These are phyloP conservation scores for Channa maculata DNA, from an alignment of 2,113 vertebrate species.

Conservation along the genomic window DNA sequence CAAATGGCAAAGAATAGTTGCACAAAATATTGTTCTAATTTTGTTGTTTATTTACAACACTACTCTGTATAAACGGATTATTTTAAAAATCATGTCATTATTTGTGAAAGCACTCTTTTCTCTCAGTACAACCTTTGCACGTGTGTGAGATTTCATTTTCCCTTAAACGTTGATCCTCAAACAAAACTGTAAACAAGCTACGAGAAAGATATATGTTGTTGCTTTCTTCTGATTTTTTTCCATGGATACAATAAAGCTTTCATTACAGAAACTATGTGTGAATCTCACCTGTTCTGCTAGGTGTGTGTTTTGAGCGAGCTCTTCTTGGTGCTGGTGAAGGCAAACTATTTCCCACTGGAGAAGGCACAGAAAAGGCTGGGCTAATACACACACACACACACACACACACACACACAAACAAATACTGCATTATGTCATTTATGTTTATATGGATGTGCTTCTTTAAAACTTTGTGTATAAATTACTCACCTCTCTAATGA, in stretches of 20 bases:
- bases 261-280: background rate
- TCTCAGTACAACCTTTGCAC: too few relatives aligned
- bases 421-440: background rate
- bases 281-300: constrained; percentile 54
- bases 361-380: constrained; percentile 38
- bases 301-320: background rate
- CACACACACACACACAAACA: constrained; percentile 11
- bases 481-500: constrained; percentile 80
- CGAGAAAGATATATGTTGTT: too few relatives aligned
- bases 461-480: background rate
- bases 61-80: too few relatives aligned
- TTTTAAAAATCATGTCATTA: too few relatives aligned
- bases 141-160: too few relatives aligned
- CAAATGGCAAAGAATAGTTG: background rate
- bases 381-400: constrained; percentile 43
- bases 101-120: too few relatives aligned
- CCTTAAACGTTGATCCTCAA: too few relatives aligned
- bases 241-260: background rate
- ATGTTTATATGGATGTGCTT: background rate
- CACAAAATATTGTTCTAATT: too few relatives aligned
- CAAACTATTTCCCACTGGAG: constrained; percentile 22
- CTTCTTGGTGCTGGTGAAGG: constrained; percentile 15
- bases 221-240: too few relatives aligned
- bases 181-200: too few relatives aligned
- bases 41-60: too few relatives aligned